A percentile compares a stretch with the other conserved stretches of the same genome.
phyloP scores from a whole-genome alignment of 1,140 invertebrate genomes.

The Ridgeia piscesae region DNA sequence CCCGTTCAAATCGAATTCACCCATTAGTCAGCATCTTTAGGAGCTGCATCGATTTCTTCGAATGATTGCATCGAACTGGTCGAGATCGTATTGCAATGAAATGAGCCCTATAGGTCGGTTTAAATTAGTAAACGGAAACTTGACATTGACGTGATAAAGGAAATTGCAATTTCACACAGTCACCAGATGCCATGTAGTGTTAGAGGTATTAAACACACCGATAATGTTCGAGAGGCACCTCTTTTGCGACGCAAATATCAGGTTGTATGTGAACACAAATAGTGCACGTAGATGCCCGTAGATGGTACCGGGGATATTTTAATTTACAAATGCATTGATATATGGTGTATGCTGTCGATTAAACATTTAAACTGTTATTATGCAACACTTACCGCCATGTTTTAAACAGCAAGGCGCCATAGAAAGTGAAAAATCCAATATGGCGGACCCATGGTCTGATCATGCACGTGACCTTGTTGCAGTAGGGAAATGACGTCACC shows the following conservation, averaged over 20 bases:
- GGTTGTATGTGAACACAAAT: background rate
- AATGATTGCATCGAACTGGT: background rate
- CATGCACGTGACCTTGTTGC: slow-evolving; percentile 69
- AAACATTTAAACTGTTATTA: too few species aligned
- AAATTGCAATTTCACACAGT: background rate
- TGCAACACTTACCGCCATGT: slow-evolving; percentile 74
- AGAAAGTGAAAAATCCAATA: slow-evolving; percentile 87
- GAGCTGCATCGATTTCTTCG: background rate
- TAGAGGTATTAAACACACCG: too few species aligned
- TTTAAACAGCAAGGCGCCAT: slow-evolving; percentile 87
- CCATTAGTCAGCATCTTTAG: background rate
- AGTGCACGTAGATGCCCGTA: too few species aligned
- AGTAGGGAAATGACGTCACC: background rate
- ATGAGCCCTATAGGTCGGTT: background rate
- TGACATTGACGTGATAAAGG: background rate
- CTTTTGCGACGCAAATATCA: background rate
- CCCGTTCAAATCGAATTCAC: background rate
- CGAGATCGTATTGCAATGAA: background rate
- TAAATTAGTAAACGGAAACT: background rate
- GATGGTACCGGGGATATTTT: too few species aligned
- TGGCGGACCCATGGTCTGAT: slow-evolving; percentile 88
- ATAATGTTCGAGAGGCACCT: background rate
- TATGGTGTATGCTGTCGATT: too few species aligned
- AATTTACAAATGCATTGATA: too few species aligned
- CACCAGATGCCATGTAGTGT: background rate